Evolutionary conservation across 2,113 vertebrate species (phyloP).

Genomic region (Fregata magnificens): DNA sequence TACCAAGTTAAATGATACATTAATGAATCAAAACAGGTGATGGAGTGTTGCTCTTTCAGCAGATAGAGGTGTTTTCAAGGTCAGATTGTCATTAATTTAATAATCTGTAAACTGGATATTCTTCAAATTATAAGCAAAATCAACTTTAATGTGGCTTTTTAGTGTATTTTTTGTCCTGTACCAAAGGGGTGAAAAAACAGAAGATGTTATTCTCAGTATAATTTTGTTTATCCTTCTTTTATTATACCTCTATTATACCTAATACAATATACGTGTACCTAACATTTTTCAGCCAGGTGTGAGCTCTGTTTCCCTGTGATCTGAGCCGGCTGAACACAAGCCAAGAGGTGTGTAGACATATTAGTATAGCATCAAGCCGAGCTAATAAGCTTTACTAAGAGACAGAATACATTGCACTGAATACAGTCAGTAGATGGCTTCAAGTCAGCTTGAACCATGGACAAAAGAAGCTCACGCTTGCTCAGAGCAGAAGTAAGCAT

Average conservation of each 20-base stretch:
- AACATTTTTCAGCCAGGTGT: not conserved
- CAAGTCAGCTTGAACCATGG: not conserved
- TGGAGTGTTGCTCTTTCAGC: constrained; percentile 78
- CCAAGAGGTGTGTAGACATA: not conserved
- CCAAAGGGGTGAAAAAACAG: not conserved
- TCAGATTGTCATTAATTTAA: constrained; percentile 79
- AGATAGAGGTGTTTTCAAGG: constrained; percentile 81
- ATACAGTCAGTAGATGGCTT: not conserved
- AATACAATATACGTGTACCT: not conserved
- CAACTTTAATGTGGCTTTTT: constrained; percentile 32
- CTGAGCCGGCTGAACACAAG: not conserved
- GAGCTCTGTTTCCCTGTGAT: not conserved
- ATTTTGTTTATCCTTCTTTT: constrained; percentile 34
- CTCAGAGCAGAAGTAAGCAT: not conserved
- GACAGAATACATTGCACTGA: not conserved
- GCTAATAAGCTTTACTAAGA: not conserved
- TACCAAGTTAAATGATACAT: constrained; percentile 80
- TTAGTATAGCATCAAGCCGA: not conserved
- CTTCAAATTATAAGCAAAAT: constrained; percentile 72
- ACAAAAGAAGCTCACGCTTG: not conserved
- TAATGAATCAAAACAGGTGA: constrained; percentile 84
- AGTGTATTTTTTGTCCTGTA: not conserved
- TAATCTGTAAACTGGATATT: constrained; percentile 76
- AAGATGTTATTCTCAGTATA: not conserved
- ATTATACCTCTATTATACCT: not conserved